Evolutionary conservation across 1,140 invertebrate species (phyloP).

Genomic region (Mylabris phalerata): DNA sequence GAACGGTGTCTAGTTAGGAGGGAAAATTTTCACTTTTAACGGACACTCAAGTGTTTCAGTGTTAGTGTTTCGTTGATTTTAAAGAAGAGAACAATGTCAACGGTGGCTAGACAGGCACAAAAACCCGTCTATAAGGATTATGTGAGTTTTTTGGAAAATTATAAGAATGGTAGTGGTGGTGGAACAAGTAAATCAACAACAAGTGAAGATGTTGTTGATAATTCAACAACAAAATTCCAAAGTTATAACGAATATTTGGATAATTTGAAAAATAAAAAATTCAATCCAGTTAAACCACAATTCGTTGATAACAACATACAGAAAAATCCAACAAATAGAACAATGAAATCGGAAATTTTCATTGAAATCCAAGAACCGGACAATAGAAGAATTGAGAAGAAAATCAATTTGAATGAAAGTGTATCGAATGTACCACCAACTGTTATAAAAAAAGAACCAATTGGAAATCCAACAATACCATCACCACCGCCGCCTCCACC

Average conservation of each 20-base stretch:
- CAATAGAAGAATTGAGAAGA: background rate
- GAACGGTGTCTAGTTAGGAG: background rate
- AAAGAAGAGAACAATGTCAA: background rate
- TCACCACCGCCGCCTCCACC: slow-evolving; percentile 1
- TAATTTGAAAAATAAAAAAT: slow-evolving; percentile 28
- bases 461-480: slow-evolving; percentile 1
- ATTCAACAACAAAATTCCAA: slow-evolving; percentile 6
- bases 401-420: slow-evolving; percentile 6
- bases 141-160: slow-evolving; percentile 29
- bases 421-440: no score
- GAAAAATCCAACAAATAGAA: slow-evolving; percentile 11
- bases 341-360: slow-evolving; percentile 33
- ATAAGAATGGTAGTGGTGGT: slow-evolving; percentile 18
- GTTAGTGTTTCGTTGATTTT: slow-evolving; percentile 1
- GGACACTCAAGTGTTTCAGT: background rate
- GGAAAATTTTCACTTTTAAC: slow-evolving; percentile 5
- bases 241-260: slow-evolving; percentile 26
- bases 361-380: slow-evolving; percentile 27
- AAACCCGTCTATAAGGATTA: slow-evolving; percentile 28
- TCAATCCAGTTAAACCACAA: slow-evolving; percentile 23
- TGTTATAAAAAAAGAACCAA: no score
- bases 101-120: background rate
- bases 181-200: slow-evolving; percentile 2
- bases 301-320: background rate
- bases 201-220: slow-evolving; percentile 1